A percentile compares a stretch with the other conserved stretches of the same genome.
These are phyloP conservation scores for Pristionchus fissidentatus DNA, from an alignment of 2,888 invertebrate genomes.

Conservation along the genomic window DNA sequence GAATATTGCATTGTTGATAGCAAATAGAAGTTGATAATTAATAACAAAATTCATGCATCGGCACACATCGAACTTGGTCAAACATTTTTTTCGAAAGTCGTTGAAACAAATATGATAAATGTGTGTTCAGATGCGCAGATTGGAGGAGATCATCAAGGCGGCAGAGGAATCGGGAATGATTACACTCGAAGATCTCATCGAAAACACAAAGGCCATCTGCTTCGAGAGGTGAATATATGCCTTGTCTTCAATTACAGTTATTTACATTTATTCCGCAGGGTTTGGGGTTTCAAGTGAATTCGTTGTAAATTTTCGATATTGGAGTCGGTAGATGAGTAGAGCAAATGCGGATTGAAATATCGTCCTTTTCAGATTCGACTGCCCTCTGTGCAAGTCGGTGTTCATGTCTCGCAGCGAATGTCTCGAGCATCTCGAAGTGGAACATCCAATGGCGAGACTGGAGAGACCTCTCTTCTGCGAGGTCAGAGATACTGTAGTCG, in stretches of 20 bases:
- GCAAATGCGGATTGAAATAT: too few relatives aligned
- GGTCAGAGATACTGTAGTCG: slow-evolving; percentile 50
- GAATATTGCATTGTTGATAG: not conserved
- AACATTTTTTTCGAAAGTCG: too few relatives aligned
- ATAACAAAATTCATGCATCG: not conserved
- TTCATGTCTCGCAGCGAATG: slow-evolving; percentile 72
- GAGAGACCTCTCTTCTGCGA: slow-evolving; percentile 71
- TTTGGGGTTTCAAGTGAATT: not conserved
- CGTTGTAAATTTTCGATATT: too few relatives aligned
- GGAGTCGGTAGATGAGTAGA: not conserved
- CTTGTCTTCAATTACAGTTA: not conserved
- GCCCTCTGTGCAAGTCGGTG: slow-evolving; percentile 70
- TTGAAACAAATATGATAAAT: too few relatives aligned
- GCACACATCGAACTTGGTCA: too few relatives aligned
- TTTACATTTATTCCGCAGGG: too few relatives aligned
- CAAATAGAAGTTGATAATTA: not conserved
- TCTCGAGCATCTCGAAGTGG: slow-evolving; percentile 63
- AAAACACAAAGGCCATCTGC: slow-evolving; percentile 66
- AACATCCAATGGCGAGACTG: slow-evolving; percentile 63
- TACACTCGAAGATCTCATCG: slow-evolving; percentile 62
- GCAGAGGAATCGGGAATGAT: slow-evolving; percentile 52
- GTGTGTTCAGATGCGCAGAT: slow-evolving; percentile 60
- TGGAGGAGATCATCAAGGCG: slow-evolving; percentile 63
- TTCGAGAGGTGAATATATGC: slow-evolving; percentile 63
- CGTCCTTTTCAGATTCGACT: slow-evolving; percentile 64